Evolutionary conservation across 2,113 vertebrate species (phyloP).

Genomic region (Tychaedon coryphoeus): DNA sequence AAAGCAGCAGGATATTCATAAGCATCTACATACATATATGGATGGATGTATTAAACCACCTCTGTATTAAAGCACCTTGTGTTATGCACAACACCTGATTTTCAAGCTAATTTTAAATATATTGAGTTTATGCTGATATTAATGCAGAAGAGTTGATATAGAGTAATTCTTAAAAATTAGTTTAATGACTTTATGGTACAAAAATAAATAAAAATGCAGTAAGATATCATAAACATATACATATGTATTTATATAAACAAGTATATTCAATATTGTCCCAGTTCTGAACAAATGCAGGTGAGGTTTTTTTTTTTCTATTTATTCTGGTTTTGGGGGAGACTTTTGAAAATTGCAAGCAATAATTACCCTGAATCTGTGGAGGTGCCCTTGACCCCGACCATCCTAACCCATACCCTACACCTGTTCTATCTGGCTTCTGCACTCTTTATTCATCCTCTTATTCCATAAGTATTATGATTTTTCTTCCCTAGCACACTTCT

Average conservation of each 20-base stretch:
- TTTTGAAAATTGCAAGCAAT: neutral
- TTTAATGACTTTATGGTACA: neutral
- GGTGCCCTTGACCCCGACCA: neutral
- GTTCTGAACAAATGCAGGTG: neutral
- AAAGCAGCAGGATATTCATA: slow-evolving; percentile 79
- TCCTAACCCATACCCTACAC: neutral
- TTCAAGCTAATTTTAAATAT: slow-evolving; percentile 25
- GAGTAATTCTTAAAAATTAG: neutral
- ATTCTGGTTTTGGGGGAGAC: neutral
- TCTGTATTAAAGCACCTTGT: slow-evolving; percentile 17
- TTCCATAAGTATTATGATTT: neutral
- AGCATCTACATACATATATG: slow-evolving; percentile 54
- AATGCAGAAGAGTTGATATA: neutral
- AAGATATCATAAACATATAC: neutral
- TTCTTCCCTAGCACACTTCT: neutral
- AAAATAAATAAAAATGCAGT: neutral
- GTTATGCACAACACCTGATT: slow-evolving; percentile 9
- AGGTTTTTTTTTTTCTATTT: neutral
- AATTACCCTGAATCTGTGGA: neutral
- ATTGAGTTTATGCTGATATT: neutral
- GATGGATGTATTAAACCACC: slow-evolving; percentile 15
- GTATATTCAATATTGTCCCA: neutral
- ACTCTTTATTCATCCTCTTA: neutral
- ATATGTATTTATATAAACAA: neutral
- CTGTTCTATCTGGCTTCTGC: neutral